Conservation (phyloP, 2,797 vertebrate species). For the Luscinia megarhynchos region DNA sequence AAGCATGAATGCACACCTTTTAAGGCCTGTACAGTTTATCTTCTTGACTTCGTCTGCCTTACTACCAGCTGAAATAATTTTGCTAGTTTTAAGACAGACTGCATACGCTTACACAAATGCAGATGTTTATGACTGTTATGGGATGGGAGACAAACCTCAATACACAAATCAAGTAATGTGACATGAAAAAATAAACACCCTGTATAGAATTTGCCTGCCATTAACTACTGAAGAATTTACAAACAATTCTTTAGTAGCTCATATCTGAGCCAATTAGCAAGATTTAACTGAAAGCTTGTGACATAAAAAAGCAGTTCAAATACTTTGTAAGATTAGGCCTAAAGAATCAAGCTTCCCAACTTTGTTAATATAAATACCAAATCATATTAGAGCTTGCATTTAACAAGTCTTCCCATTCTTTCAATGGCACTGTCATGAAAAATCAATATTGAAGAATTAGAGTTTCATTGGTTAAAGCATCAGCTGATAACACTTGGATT, state of each 20-base stretch:
- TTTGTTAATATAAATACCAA: conserved; percentile 44
- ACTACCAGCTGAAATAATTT: conserved; percentile 71
- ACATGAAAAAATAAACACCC: conserved; percentile 69
- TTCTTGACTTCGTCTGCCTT: conserved; percentile 45
- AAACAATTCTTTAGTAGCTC: conserved; percentile 14
- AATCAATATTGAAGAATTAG: conserved; percentile 50
- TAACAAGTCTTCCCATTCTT: conserved; percentile 67
- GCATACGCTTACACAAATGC: conserved; percentile 79
- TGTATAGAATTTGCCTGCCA: conserved; percentile 57
- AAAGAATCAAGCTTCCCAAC: conserved; percentile 50
- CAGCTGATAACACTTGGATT: conserved; percentile 66
- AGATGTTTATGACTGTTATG: conserved; percentile 82
- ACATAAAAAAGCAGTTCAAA: conserved; percentile 60
- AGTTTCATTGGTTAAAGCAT: conserved; percentile 80
- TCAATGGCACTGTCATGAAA: conserved; percentile 53
- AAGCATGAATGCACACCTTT: conserved; percentile 7
- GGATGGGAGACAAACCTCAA: conserved; percentile 79
- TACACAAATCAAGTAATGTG: conserved; percentile 75
- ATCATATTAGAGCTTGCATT: conserved; percentile 29
- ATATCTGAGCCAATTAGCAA: conserved; percentile 53
- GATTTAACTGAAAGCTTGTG: conserved; percentile 66
- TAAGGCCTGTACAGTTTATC: conserved; percentile 1
- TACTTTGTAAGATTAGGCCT: conserved; percentile 70
- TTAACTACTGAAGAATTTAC: conserved; percentile 61
- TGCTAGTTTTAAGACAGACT: conserved; percentile 74